Percentiles rank a stretch among this genome's conserved stretches.
These are phyloP conservation scores for Adelosebastes latens DNA, from an alignment of 2,797 vertebrate genomes.

Conservation along the genomic window DNA sequence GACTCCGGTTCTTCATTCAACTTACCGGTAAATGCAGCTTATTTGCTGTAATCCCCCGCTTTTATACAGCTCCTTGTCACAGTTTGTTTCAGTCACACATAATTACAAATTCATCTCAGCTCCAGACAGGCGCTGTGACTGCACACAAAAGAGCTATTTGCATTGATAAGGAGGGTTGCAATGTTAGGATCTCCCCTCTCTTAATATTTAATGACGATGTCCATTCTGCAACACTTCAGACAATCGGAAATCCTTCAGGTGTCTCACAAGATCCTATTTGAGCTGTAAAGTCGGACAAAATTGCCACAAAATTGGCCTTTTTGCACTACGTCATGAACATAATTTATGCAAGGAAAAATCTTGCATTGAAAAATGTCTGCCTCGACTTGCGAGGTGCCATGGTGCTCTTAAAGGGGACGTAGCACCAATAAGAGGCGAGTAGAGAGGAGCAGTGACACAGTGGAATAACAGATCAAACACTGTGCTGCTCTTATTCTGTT, in stretches of 20 bases:
- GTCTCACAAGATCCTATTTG: conserved; percentile 60
- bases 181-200: conserved; percentile 77
- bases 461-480: background rate
- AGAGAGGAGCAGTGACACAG: background rate
- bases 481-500: background rate
- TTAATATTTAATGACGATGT: conserved; percentile 82
- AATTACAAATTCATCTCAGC: conserved; percentile 92
- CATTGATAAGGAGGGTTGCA: conserved; percentile 87
- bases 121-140: conserved; percentile 84
- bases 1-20: conserved; percentile 65
- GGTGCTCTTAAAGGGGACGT: conserved; percentile 84
- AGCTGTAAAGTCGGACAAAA: conserved; percentile 81
- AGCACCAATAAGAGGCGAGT: background rate
- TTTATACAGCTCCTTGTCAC: conserved; percentile 78
- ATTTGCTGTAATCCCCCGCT: conserved; percentile 74
- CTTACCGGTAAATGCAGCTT: conserved; percentile 82
- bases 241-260: conserved; percentile 59
- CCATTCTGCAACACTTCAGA: conserved; percentile 69
- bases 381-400: conserved; percentile 84
- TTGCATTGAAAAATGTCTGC: conserved; percentile 90
- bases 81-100: conserved; percentile 85
- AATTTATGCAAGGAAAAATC: conserved; percentile 98
- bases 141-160: conserved; percentile 88
- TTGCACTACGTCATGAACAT: conserved; percentile 99
- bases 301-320: conserved; percentile 89